Percentiles rank a stretch among this genome's conserved stretches.
Conservation (phyloP, 2,113 vertebrate species). For the Monopterus albus region DNA sequence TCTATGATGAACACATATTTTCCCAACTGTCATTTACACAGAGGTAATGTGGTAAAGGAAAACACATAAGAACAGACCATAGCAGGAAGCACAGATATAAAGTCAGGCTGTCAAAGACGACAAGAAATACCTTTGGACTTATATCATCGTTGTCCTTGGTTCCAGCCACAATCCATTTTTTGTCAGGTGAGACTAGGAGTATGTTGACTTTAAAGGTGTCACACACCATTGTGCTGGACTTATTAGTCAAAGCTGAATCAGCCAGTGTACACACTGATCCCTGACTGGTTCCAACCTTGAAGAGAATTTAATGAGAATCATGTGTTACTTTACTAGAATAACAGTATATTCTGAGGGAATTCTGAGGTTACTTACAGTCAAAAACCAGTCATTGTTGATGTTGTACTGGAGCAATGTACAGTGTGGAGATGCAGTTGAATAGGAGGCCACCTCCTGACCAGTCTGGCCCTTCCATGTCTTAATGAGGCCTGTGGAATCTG, state of each 20-base stretch:
- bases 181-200: constrained; percentile 78
- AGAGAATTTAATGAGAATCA: neutral
- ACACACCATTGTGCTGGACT: constrained; percentile 62
- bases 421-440: constrained; percentile 39
- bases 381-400: constrained; percentile 61
- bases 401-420: constrained; percentile 71
- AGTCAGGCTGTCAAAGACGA: constrained; percentile 10
- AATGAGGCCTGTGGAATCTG: constrained; percentile 63
- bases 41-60: constrained; percentile 1
- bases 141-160: constrained; percentile 55
- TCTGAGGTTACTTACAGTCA: constrained; percentile 68
- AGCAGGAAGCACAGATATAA: constrained; percentile 14
- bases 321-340: neutral
- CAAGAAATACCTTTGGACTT: constrained; percentile 73
- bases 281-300: constrained; percentile 72
- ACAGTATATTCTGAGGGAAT: neutral
- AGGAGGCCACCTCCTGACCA: constrained; percentile 73
- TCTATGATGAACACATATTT: constrained; percentile 1
- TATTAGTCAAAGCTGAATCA: constrained; percentile 64
- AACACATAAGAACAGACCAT: neutral
- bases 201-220: constrained; percentile 62
- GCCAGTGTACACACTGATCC: constrained; percentile 70
- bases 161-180: constrained; percentile 70
- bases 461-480: constrained; percentile 77
- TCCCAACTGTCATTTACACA: neutral